Conservation (phyloP, 2,888 invertebrate species). For the Drosophila borborema region DNA sequence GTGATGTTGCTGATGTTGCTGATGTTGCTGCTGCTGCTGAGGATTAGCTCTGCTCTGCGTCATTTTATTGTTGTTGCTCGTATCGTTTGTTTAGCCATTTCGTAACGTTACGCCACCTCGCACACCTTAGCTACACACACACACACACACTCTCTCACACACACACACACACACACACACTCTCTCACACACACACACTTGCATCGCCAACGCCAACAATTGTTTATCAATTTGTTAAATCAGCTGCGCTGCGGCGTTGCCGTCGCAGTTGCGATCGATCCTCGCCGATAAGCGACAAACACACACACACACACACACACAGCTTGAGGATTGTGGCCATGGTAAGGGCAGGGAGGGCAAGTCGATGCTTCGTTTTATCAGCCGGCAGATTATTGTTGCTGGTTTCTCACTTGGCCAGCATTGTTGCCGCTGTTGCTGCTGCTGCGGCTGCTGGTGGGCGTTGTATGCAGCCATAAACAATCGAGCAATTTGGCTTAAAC, state of each 20-base stretch:
- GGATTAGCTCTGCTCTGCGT: slow-evolving; percentile 64
- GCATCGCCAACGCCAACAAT: slow-evolving; percentile 77
- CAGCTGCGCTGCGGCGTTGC: slow-evolving; percentile 67
- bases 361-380: slow-evolving; percentile 64
- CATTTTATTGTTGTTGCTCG: slow-evolving; percentile 58
- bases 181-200: slow-evolving; percentile 26
- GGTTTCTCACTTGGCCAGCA: slow-evolving; percentile 78
- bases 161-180: slow-evolving; percentile 27
- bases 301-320: slow-evolving; percentile 20
- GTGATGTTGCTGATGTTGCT: slow-evolving; percentile 50
- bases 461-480: slow-evolving; percentile 81
- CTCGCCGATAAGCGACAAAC: slow-evolving; percentile 75
- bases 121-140: slow-evolving; percentile 34
- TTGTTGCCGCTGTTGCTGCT: slow-evolving; percentile 41
- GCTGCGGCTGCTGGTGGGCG: slow-evolving; percentile 71
- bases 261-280: slow-evolving; percentile 70
- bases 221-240: slow-evolving; percentile 82
- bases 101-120: slow-evolving; percentile 75
- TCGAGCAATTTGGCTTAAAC: slow-evolving; percentile 79
- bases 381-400: slow-evolving; percentile 79
- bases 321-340: slow-evolving; percentile 9
- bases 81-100: slow-evolving; percentile 80
- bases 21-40: slow-evolving; percentile 53
- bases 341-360: background rate
- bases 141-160: slow-evolving; percentile 24